Percentiles rank a stretch among this genome's conserved stretches.
Evolutionary conservation across 2,888 invertebrate genomes (phyloP).

Genomic region (Aphidoletes aphidimyza): DNA sequence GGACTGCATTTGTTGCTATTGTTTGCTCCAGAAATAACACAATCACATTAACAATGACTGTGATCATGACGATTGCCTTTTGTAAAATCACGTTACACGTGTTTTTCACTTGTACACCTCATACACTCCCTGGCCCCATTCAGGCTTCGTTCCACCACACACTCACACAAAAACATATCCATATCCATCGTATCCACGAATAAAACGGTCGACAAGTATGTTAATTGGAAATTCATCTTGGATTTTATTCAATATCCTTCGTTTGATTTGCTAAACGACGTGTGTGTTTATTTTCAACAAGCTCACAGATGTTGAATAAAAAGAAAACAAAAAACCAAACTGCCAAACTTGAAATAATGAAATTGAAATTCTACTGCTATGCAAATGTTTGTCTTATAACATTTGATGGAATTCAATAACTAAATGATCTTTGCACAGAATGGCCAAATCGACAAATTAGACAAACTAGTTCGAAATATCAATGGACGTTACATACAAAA

Average conservation of each 20-base stretch:
- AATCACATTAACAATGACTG: slow-evolving; percentile 21
- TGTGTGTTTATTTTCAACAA: slow-evolving; percentile 1
- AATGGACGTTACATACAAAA: no score
- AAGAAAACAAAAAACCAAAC: background rate
- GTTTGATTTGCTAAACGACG: background rate
- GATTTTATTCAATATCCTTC: slow-evolving; percentile 35
- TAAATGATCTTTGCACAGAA: background rate
- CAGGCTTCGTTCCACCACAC: background rate
- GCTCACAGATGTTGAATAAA: no score
- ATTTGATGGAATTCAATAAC: background rate
- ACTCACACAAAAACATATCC: no score
- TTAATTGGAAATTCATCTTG: slow-evolving; percentile 55
- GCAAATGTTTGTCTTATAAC: background rate
- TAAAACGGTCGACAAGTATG: slow-evolving; percentile 55
- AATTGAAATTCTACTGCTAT: slow-evolving; percentile 16
- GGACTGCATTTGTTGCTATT: slow-evolving; percentile 19
- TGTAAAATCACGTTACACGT: slow-evolving; percentile 42
- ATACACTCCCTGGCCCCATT: background rate
- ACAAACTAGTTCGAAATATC: no score
- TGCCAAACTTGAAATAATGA: background rate
- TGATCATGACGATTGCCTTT: slow-evolving; percentile 46
- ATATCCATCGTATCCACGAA: no score
- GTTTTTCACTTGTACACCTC: background rate
- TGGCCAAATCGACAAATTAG: background rate
- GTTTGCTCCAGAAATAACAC: slow-evolving; percentile 9